These are phyloP conservation scores for Enteromius paludinosus DNA, from an alignment of 2,797 vertebrate species.

Conservation along the genomic window DNA sequence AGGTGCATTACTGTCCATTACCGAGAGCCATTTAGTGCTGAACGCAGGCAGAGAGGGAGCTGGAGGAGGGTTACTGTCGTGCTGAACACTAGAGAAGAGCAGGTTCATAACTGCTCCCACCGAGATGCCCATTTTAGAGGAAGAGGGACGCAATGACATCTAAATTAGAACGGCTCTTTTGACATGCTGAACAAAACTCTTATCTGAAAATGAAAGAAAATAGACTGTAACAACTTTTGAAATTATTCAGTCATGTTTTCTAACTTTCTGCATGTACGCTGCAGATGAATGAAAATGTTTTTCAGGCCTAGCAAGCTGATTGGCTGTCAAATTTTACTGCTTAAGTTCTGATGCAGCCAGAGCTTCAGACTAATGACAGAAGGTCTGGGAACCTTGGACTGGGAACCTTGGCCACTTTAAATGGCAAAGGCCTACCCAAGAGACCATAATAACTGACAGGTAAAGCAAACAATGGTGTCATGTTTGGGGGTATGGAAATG, in stretches of 20 bases:
- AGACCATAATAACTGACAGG: background rate
- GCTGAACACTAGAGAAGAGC: constrained; percentile 41
- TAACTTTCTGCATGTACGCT: background rate
- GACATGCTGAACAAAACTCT: constrained; percentile 18
- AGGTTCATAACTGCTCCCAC: constrained; percentile 30
- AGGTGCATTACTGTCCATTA: constrained; percentile 65
- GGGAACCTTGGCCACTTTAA: background rate
- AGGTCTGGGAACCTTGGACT: background rate
- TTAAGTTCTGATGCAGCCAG: background rate
- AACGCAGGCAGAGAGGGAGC: constrained; percentile 47
- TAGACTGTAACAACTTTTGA: background rate
- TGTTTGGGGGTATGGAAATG: background rate
- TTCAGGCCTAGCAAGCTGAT: background rate
- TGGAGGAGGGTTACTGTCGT: constrained; percentile 29
- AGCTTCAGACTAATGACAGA: background rate
- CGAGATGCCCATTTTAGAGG: constrained; percentile 20
- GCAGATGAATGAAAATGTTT: background rate
- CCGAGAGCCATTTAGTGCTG: constrained; percentile 51
- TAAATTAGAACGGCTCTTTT: constrained; percentile 16
- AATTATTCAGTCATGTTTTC: background rate
- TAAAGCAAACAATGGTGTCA: background rate
- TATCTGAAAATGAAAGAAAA: background rate
- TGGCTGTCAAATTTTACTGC: background rate
- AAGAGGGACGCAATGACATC: constrained; percentile 19
- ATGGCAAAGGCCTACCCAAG: background rate